A percentile compares a stretch with the other conserved stretches of the same genome.
Evolutionary conservation across 1,140 invertebrate species (phyloP).

Genomic region (Drosophila pectinifera): DNA sequence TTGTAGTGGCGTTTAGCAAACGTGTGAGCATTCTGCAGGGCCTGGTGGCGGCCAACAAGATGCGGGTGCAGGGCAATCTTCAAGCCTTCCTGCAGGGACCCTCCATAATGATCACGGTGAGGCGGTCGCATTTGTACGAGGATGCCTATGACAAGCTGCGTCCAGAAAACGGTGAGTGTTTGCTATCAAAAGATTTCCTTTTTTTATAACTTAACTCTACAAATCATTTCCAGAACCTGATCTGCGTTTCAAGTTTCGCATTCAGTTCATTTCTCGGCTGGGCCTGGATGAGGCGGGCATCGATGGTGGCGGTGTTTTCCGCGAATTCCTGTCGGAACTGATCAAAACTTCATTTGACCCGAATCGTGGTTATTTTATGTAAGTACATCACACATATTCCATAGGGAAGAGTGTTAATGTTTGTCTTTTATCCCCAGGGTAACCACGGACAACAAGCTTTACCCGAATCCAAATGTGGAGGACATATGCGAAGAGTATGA

Average conservation of each 20-base stretch:
- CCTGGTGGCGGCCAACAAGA: conserved; percentile 86
- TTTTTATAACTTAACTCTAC: no score
- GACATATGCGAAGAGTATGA: conserved; percentile 93
- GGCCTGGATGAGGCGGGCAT: conserved; percentile 98
- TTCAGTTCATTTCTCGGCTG: conserved; percentile 95
- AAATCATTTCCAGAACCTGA: conserved; percentile 90
- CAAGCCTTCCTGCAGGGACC: conserved; percentile 91
- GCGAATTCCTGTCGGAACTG: conserved; percentile 96
- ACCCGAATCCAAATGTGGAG: conserved; percentile 97
- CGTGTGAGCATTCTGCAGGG: conserved; percentile 94
- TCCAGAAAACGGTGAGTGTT: conserved; percentile 91
- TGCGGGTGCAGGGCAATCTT: conserved; percentile 88
- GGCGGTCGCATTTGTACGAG: conserved; percentile 97
- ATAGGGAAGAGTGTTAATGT: not conserved
- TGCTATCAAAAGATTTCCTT: not conserved
- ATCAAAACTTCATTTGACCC: conserved; percentile 98
- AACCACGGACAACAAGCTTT: conserved; percentile 96
- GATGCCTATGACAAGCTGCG: conserved; percentile 98
- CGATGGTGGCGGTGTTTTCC: conserved; percentile 96
- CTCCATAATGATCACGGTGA: conserved; percentile 91
- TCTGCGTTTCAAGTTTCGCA: conserved; percentile 92
- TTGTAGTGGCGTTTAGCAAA: conserved; percentile 95
- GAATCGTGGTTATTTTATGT: conserved; percentile 95
- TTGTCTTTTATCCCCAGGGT: conserved; percentile 85
- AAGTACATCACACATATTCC: not conserved